Evolutionary conservation across 2,888 invertebrate species (phyloP), one percentile per base, ranked within the genome.

Genomic region (Ormyrus thymus): DNA sequence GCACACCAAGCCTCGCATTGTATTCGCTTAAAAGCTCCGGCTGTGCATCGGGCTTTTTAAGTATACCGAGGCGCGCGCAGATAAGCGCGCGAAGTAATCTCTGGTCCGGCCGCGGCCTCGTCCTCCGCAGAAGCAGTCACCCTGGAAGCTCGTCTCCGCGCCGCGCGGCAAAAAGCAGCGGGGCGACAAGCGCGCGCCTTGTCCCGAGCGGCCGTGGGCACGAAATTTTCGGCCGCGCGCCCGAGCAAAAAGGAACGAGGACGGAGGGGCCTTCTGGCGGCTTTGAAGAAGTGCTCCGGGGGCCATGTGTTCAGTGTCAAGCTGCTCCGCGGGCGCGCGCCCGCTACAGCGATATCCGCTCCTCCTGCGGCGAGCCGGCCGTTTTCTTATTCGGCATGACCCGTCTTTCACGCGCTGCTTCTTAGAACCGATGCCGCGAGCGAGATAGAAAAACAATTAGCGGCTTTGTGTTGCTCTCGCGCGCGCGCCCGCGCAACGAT

Each of bases 261-360:
- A 29, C 29, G 29, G 29, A 83, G 85, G 85, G 86, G 58, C 48
- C 66, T 66, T 86, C 86, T 86, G 86, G 87, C 83, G 86, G 85
- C 8, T 86, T 88, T 84, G 86, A 86, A 89, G 88, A 88, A 89
- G 89, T 88, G 87, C 29, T 29, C 29, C 29, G 29, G 29, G 87
- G 85, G 89, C 90, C 90, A 90, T 89, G 88, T 90, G 90, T 89
- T 90, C 84, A 89, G 89, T 89, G 89, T 90, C 90, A 89, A 87
- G 87, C 89, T 89, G 89, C 89, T 29, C 1, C 29, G 29, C 29
- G 2, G 3, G 29, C 29, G 1, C 29, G 29, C 29, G 29, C 29
- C 29, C 29, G 4, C 29, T 29, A n/a, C n/a, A n/a, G 29, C 29
- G 29, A 29, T 29, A 29, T 29, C 29, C 29, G 29, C 29, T 29